phyloP scores from a whole-genome alignment of 2,797 vertebrate genomes.

The Poeciliopsis presidionis region DNA sequence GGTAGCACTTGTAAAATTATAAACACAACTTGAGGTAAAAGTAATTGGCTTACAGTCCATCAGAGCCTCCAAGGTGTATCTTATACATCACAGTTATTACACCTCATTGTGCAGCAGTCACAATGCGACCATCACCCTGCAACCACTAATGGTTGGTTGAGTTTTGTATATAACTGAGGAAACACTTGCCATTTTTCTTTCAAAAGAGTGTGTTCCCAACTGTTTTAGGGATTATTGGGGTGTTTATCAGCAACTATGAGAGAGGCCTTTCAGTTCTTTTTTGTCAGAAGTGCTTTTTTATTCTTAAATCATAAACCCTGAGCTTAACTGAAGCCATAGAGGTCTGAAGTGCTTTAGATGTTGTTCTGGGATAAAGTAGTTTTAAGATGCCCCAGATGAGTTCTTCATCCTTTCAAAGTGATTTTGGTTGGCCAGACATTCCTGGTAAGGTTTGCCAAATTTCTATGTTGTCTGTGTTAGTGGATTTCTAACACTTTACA shows the following conservation, averaged over 20 bases:
- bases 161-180: background rate
- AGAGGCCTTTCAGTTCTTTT: background rate
- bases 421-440: background rate
- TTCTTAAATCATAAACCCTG: background rate
- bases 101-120: too few species aligned
- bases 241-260: background rate
- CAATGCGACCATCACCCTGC: too few species aligned
- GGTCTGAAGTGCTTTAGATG: background rate
- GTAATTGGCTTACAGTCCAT: background rate
- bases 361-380: background rate
- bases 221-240: background rate
- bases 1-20: background rate
- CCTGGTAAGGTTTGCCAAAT: background rate
- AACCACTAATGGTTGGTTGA: background rate
- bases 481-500: too few species aligned
- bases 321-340: background rate
- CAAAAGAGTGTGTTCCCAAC: background rate
- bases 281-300: background rate
- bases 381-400: background rate
- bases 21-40: background rate
- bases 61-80: too few species aligned
- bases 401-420: background rate
- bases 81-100: too few species aligned
- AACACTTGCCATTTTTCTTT: background rate
- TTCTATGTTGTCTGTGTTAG: background rate